A percentile compares a stretch with the other conserved stretches of the same genome.
Conservation (phyloP, 2,797 vertebrate genomes). For the Petrocephalus schoutedeni region DNA sequence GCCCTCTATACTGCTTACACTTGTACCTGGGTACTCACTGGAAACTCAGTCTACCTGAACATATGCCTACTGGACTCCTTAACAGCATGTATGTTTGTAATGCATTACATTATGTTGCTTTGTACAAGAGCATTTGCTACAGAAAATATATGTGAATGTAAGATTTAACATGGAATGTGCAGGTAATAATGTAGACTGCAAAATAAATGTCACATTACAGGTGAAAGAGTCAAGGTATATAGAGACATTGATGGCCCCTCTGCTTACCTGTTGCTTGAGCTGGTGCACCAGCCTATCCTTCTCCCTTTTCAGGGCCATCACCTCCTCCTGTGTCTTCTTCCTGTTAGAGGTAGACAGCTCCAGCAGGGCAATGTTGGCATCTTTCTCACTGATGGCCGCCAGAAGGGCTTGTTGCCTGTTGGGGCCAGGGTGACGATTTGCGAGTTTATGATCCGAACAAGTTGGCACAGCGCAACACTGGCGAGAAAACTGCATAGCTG, state of each 20-base stretch:
- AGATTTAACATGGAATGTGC: not conserved
- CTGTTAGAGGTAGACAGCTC: slow-evolving; percentile 96
- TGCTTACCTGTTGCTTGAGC: slow-evolving; percentile 91
- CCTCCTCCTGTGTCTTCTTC: slow-evolving; percentile 98
- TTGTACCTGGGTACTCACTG: not conserved
- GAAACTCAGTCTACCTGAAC: not conserved
- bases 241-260: slow-evolving; percentile 15
- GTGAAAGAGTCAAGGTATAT: not conserved
- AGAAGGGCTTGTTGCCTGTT: slow-evolving; percentile 92
- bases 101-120: not conserved
- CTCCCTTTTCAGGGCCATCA: slow-evolving; percentile 89
- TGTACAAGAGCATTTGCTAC: not conserved
- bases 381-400: slow-evolving; percentile 97
- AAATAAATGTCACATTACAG: not conserved
- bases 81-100: not conserved
- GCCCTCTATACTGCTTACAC: not conserved
- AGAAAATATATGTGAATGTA: not conserved
- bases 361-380: slow-evolving; percentile 96
- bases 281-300: slow-evolving; percentile 96
- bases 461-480: not conserved
- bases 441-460: not conserved
- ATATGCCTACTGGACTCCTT: not conserved
- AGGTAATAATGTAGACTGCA: not conserved
- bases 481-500: not conserved
- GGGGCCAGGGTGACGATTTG: slow-evolving; percentile 10